Evolutionary conservation across 2,797 vertebrate species (phyloP).

Genomic region (Psittacula derbiana): DNA sequence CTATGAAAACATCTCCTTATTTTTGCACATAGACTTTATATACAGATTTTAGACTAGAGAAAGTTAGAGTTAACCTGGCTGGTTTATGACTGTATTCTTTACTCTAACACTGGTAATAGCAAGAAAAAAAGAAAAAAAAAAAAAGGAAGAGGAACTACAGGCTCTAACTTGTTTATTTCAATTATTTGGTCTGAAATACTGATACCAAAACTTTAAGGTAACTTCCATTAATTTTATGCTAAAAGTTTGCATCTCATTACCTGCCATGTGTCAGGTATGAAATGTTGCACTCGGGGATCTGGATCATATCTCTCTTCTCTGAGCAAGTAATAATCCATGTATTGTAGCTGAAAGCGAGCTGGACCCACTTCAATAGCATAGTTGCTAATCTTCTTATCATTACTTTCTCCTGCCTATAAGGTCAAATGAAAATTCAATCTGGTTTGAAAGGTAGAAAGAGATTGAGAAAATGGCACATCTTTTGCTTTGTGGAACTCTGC

Average conservation of each 20-base stretch:
- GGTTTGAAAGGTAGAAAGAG: not conserved
- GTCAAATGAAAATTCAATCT: not conserved
- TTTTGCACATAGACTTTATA: not conserved
- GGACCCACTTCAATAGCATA: constrained; percentile 32
- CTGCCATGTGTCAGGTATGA: constrained; percentile 70
- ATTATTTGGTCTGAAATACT: not conserved
- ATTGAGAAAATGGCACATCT: not conserved
- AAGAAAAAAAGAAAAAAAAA: not conserved
- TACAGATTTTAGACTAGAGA: not conserved
- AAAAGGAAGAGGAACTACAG: not conserved
- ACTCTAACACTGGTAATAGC: not conserved
- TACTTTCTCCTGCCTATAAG: not conserved
- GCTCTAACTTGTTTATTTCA: not conserved
- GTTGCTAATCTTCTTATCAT: not conserved
- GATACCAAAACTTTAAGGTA: not conserved
- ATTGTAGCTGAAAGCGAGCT: constrained; percentile 60
- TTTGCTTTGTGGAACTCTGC: not conserved
- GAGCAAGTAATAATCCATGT: constrained; percentile 61
- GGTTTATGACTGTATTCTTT: not conserved
- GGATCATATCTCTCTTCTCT: constrained; percentile 65
- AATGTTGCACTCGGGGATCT: constrained; percentile 57
- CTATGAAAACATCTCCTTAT: not conserved
- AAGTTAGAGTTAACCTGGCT: not conserved
- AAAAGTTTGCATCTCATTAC: constrained; percentile 2
- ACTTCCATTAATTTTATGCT: not conserved